Evolutionary conservation across 2,888 invertebrate genomes (phyloP).

Genomic region (Baronia brevicornis): DNA sequence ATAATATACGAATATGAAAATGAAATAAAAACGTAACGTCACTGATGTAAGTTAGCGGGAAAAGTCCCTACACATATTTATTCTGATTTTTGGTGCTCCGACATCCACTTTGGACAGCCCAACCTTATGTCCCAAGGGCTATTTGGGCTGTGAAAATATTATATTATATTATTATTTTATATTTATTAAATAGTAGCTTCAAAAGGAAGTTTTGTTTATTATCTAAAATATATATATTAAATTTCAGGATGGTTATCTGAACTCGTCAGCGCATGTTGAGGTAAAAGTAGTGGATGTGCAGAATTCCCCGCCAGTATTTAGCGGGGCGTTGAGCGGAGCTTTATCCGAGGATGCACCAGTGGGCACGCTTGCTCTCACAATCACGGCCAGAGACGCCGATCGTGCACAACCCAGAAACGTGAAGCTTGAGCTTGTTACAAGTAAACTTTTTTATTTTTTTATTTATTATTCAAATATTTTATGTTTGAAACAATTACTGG

Average conservation of each 20-base stretch:
- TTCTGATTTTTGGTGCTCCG: too few species aligned
- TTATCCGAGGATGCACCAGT: constrained; percentile 89
- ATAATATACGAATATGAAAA: too few species aligned
- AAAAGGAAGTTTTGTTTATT: not conserved
- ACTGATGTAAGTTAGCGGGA: too few species aligned
- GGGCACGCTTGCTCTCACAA: constrained; percentile 85
- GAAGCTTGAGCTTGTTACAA: constrained; percentile 84
- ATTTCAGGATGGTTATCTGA: constrained; percentile 84
- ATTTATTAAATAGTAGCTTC: not conserved
- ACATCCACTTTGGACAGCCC: too few species aligned
- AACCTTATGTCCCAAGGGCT: too few species aligned
- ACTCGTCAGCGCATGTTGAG: constrained; percentile 82
- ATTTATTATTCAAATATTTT: too few species aligned
- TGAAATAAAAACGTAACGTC: too few species aligned
- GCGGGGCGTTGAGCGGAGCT: constrained; percentile 85
- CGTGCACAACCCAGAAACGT: constrained; percentile 87
- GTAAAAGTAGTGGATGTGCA: constrained; percentile 90
- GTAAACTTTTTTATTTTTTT: constrained; percentile 79
- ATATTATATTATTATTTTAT: not conserved
- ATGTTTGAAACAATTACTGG: too few species aligned
- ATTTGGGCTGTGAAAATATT: not conserved
- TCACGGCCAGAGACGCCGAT: constrained; percentile 90
- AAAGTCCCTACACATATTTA: too few species aligned
- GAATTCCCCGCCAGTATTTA: constrained; percentile 90
- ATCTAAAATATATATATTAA: not conserved